A percentile compares a stretch with the other conserved stretches of the same genome.
phyloP scores from a whole-genome alignment of 2,113 vertebrate species.

The Solea solea region DNA sequence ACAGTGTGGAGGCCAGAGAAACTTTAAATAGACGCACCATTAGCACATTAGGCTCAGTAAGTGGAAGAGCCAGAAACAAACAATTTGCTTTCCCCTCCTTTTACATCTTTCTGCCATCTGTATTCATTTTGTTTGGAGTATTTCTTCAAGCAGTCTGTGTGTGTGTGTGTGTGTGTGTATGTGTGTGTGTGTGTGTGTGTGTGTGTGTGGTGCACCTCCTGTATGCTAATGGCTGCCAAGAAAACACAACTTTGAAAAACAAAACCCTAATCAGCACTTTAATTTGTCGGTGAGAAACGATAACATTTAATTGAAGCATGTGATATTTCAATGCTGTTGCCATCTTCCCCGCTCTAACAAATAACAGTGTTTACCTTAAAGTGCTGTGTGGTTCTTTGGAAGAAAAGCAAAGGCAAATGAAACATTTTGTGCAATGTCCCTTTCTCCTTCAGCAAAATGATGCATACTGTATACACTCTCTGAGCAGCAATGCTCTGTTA shows the following conservation, averaged over 20 bases:
- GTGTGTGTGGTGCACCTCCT: neutral
- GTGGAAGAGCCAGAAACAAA: neutral
- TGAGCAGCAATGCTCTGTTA: slow-evolving; percentile 13
- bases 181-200: too few relatives aligned
- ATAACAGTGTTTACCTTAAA: neutral
- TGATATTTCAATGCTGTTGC: slow-evolving; percentile 3
- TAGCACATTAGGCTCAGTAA: slow-evolving; percentile 10
- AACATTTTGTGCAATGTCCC: neutral
- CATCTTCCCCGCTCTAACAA: neutral
- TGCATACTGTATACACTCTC: slow-evolving; percentile 3
- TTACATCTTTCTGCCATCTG: slow-evolving; percentile 4
- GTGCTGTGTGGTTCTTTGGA: neutral
- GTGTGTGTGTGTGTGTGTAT: too few relatives aligned
- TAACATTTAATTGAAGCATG: neutral
- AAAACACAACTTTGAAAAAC: neutral
- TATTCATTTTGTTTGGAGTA: neutral
- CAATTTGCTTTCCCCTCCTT: slow-evolving; percentile 1
- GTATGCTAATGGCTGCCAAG: neutral
- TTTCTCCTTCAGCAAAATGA: neutral
- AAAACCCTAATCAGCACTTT: neutral
- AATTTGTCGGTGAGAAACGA: neutral
- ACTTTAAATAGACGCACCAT: slow-evolving; percentile 27
- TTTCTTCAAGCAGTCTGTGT: too few relatives aligned
- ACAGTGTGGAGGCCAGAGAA: slow-evolving; percentile 7
- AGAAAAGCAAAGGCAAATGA: neutral